Evolutionary conservation across 1,140 invertebrate species (phyloP), one percentile per base, ranked within the genome.

Genomic region (Batillaria attramentaria): DNA sequence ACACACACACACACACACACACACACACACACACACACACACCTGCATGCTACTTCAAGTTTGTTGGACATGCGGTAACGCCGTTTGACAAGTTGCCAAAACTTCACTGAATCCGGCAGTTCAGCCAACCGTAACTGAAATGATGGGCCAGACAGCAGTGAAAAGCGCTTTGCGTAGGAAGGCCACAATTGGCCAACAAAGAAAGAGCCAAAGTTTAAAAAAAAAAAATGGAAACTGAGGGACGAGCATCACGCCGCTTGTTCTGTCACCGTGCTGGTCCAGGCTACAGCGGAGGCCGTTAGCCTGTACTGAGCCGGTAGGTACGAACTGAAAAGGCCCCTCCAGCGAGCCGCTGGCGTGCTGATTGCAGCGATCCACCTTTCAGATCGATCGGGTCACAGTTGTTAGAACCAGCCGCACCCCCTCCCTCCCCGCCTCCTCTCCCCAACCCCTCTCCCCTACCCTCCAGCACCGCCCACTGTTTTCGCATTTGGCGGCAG

Each of bases 311-410:
- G n/a, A n/a, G n/a, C n/a, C n/a, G n/a, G n/a, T n/a, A n/a, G n/a
- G n/a, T n/a, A n/a, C n/a, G n/a, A n/a, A n/a, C n/a, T n/a, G n/a
- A n/a, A n/a, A n/a, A n/a, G n/a, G n/a, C n/a, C n/a, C n/a, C n/a
- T n/a, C n/a, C n/a, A n/a, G n/a, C n/a, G n/a, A n/a, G n/a, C n/a
- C n/a, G n/a, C n/a, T n/a, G n/a, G n/a, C n/a, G n/a, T n/a, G n/a
- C n/a, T n/a, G n/a, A n/a, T n/a, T n/a, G n/a, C n/a, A n/a, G n/a
- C n/a, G n/a, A n/a, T n/a, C n/a, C n/a, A n/a, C n/a, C n/a, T n/a
- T n/a, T n/a, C n/a, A n/a, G 57, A 62, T 62, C 57, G 57, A 6
- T 62, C 33, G 3, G 57, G 57, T 62, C 57, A 62, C 57, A 62
- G 57, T 8, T 62, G 57, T 62, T 62, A 62, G 57, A 62, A 62